These are phyloP conservation scores for Isurus oxyrinchus DNA, from an alignment of 2,113 vertebrate species.

Conservation along the genomic window DNA sequence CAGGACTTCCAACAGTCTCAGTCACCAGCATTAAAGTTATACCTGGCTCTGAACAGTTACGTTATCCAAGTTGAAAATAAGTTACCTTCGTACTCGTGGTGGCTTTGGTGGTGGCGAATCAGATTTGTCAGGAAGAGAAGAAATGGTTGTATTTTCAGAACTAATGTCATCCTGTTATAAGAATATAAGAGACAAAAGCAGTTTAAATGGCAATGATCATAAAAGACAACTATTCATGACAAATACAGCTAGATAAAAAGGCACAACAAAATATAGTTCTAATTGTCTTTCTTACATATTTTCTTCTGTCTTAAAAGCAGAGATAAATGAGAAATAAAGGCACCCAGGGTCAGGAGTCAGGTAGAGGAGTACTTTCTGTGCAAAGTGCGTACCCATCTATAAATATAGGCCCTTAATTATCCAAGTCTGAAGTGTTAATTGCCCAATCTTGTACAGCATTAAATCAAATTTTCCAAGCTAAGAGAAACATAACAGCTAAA, in stretches of 20 bases:
- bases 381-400: not conserved
- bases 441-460: not conserved
- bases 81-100: slow-evolving; percentile 83
- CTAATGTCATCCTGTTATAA: slow-evolving; percentile 75
- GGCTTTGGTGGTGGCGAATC: slow-evolving; percentile 94
- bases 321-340: not conserved
- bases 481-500: not conserved
- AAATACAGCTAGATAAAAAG: not conserved
- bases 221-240: not conserved
- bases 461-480: not conserved
- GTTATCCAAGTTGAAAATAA: not conserved
- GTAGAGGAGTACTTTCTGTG: not conserved
- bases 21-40: not conserved
- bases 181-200: slow-evolving; percentile 42
- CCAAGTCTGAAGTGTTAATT: not conserved
- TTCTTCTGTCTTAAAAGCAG: not conserved
- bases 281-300: not conserved
- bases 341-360: not conserved
- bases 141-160: slow-evolving; percentile 66
- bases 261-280: not conserved
- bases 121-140: slow-evolving; percentile 70
- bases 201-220: not conserved
- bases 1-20: not conserved
- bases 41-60: not conserved
- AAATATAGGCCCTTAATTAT: not conserved